Evolutionary conservation across 2,797 vertebrate species (phyloP).

Genomic region (Mus spretus): DNA sequence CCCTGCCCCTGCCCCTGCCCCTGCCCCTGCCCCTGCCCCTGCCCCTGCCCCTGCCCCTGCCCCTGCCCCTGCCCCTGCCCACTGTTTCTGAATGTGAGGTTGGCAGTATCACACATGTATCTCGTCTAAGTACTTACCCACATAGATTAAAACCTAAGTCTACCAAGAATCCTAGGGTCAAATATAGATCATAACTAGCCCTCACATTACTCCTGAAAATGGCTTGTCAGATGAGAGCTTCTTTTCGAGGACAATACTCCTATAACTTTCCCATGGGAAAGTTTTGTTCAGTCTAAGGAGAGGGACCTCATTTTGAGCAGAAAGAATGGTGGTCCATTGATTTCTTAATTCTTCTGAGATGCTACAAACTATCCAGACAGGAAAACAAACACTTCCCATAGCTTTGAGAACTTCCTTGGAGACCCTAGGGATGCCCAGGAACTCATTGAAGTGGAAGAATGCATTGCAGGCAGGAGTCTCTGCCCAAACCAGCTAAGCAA

Average conservation of each 20-base stretch:
- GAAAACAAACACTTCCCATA: background rate
- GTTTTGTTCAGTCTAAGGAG: background rate
- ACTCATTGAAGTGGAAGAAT: background rate
- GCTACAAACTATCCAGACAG: background rate
- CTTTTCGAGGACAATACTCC: background rate
- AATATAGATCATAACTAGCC: background rate
- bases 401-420: background rate
- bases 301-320: background rate
- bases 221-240: background rate
- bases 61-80: accelerated
- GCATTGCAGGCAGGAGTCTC: accelerated
- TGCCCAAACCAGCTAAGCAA: background rate
- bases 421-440: too few species aligned
- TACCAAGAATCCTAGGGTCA: background rate
- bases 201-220: background rate
- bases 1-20: accelerated
- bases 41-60: accelerated
- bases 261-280: background rate
- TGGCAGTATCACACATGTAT: accelerated
- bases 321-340: too few species aligned
- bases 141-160: background rate
- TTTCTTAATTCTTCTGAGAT: background rate
- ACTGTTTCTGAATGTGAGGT: background rate
- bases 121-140: background rate
- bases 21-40: accelerated